Conservation (phyloP, 2,888 invertebrate species). For the Dinocampus coccinellae region DNA sequence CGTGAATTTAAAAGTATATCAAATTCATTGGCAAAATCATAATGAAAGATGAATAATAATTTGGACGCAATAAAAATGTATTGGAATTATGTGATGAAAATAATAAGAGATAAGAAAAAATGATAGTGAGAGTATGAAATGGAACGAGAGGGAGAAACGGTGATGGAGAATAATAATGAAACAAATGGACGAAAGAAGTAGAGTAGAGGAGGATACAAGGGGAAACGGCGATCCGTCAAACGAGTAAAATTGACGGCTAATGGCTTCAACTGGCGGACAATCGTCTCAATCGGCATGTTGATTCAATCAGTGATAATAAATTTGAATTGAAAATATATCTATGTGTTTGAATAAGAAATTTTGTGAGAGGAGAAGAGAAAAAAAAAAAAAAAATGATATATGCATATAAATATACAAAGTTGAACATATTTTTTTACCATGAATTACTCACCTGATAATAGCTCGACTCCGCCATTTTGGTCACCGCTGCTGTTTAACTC, state of each 20-base stretch:
- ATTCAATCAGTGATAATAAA: background rate
- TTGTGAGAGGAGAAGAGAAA: too few relatives aligned
- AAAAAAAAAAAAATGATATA: too few relatives aligned
- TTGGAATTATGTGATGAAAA: slow-evolving; percentile 7
- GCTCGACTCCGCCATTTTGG: slow-evolving; percentile 77
- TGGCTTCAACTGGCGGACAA: background rate
- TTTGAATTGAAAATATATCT: background rate
- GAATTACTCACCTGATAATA: slow-evolving; percentile 75
- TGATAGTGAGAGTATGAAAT: slow-evolving; percentile 9
- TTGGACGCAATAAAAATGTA: background rate
- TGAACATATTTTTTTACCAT: slow-evolving; percentile 37
- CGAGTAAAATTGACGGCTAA: slow-evolving; percentile 6
- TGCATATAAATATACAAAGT: too few relatives aligned
- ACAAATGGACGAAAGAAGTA: slow-evolving; percentile 21
- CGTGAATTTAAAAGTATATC: slow-evolving; percentile 37
- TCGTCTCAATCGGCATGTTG: slow-evolving; percentile 1
- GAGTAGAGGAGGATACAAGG: slow-evolving; percentile 15
- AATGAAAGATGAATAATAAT: slow-evolving; percentile 16
- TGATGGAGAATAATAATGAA: slow-evolving; percentile 22
- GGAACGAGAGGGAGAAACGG: background rate
- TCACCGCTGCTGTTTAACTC: slow-evolving; percentile 47
- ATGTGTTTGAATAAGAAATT: too few relatives aligned
- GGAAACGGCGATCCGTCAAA: slow-evolving; percentile 24
- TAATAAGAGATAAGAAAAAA: slow-evolving; percentile 15
- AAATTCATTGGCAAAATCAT: slow-evolving; percentile 37